Evolutionary conservation across 2,888 invertebrate genomes (phyloP).

Genomic region (Smittia aterrima): DNA sequence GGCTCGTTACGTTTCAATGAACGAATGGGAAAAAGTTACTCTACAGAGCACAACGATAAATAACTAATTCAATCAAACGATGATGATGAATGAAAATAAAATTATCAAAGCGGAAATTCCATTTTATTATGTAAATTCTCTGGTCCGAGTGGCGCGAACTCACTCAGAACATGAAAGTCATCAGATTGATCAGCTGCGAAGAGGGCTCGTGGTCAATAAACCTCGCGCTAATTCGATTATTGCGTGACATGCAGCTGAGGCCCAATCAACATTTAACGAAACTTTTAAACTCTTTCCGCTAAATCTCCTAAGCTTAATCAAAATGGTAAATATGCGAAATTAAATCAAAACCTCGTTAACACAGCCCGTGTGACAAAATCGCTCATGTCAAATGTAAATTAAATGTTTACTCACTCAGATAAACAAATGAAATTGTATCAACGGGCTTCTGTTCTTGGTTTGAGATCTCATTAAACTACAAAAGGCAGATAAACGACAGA

Average conservation of each 20-base stretch:
- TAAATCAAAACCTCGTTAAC: not conserved
- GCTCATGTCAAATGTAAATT: not conserved
- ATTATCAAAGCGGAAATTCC: slow-evolving; percentile 8
- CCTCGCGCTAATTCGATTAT: not conserved
- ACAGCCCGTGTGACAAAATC: not conserved
- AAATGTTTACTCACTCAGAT: not conserved
- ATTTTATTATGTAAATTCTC: slow-evolving; percentile 11
- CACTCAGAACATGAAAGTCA: not conserved
- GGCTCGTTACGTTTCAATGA: not conserved
- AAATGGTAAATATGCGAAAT: not conserved
- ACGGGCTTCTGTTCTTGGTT: not conserved
- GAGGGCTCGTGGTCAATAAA: not conserved
- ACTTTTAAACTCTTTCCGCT: not conserved
- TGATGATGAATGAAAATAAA: not conserved
- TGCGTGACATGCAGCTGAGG: not conserved
- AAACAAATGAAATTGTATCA: not conserved
- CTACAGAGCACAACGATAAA: not conserved
- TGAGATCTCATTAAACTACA: slow-evolving; percentile 4
- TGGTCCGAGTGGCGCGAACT: not conserved
- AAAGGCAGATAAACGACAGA: not conserved
- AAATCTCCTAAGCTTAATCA: not conserved
- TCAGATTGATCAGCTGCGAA: not conserved
- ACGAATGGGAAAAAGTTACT: not conserved
- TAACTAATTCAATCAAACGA: slow-evolving; percentile 16
- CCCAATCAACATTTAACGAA: not conserved